Evolutionary conservation across 2,797 vertebrate species (phyloP).

Genomic region (Rhynchonycteris naso): DNA sequence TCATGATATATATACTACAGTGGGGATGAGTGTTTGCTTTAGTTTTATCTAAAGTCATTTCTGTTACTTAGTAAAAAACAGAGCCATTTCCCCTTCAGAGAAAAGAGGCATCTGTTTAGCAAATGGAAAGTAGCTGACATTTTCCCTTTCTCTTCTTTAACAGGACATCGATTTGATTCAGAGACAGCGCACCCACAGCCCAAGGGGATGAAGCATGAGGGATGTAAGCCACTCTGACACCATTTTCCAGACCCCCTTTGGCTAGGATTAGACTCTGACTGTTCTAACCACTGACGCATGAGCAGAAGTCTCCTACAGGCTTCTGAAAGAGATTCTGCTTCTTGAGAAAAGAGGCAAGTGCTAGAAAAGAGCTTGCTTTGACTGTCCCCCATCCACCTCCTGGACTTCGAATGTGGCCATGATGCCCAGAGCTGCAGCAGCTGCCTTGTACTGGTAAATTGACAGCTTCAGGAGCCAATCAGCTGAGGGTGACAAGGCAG

Average conservation of each 20-base stretch:
- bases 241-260: not conserved
- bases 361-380: not conserved
- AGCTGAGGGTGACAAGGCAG: not conserved
- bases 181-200: not conserved
- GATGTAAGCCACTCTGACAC: not conserved
- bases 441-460: not conserved
- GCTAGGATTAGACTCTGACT: not conserved
- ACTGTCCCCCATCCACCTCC: not conserved
- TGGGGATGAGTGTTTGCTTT: not conserved
- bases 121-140: not conserved
- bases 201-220: not conserved
- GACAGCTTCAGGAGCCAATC: not conserved
- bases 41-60: slow-evolving; percentile 49
- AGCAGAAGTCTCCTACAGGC: not conserved
- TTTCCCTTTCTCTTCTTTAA: not conserved
- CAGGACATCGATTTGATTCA: not conserved
- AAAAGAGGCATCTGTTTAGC: not conserved
- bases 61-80: slow-evolving; percentile 26
- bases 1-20: not conserved
- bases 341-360: not conserved
- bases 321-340: not conserved
- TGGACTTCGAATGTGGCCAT: not conserved
- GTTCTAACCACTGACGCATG: not conserved
- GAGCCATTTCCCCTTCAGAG: slow-evolving; percentile 4
- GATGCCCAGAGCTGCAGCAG: not conserved